These are phyloP conservation scores for Holacanthus passer DNA, from an alignment of 2,113 vertebrate species.

Conservation along the genomic window DNA sequence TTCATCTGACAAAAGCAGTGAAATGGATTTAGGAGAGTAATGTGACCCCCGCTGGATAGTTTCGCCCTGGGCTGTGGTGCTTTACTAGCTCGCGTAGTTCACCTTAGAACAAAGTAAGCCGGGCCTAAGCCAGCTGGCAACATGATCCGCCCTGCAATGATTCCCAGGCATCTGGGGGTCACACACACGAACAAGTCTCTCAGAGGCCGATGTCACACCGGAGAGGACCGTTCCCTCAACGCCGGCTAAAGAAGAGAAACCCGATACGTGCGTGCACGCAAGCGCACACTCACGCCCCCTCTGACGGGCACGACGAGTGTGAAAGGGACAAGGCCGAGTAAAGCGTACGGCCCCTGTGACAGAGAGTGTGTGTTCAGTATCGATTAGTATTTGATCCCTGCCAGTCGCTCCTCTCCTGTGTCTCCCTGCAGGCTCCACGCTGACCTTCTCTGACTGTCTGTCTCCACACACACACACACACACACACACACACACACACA, in stretches of 20 bases:
- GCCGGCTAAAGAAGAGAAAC: slow-evolving; percentile 60
- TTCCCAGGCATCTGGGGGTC: slow-evolving; percentile 77
- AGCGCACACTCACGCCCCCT: slow-evolving; percentile 30
- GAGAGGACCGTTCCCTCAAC: slow-evolving; percentile 47
- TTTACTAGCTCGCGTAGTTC: slow-evolving; percentile 60
- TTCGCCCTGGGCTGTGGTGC: slow-evolving; percentile 53
- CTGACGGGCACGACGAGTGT: slow-evolving; percentile 54
- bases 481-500: slow-evolving; percentile 21
- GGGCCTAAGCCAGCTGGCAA: slow-evolving; percentile 67
- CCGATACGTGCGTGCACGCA: slow-evolving; percentile 22
- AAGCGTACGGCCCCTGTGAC: slow-evolving; percentile 47
- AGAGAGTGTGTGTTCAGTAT: slow-evolving; percentile 64
- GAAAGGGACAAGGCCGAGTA: slow-evolving; percentile 69
- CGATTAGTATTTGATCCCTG: slow-evolving; percentile 81
- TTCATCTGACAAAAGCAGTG: slow-evolving; percentile 63
- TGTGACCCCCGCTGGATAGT: slow-evolving; percentile 59
- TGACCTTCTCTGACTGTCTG: slow-evolving; percentile 75
- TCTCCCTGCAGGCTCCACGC: slow-evolving; percentile 68
- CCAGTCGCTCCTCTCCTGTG: slow-evolving; percentile 62
- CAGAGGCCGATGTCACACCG: slow-evolving; percentile 57
- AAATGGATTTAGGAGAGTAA: slow-evolving; percentile 68
- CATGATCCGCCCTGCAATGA: slow-evolving; percentile 64
- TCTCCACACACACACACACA: slow-evolving; percentile 38
- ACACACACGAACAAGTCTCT: slow-evolving; percentile 55
- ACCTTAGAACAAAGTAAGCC: slow-evolving; percentile 76